Conservation (phyloP, 2,797 vertebrate genomes). For the Hydrocynus forskahlii region DNA sequence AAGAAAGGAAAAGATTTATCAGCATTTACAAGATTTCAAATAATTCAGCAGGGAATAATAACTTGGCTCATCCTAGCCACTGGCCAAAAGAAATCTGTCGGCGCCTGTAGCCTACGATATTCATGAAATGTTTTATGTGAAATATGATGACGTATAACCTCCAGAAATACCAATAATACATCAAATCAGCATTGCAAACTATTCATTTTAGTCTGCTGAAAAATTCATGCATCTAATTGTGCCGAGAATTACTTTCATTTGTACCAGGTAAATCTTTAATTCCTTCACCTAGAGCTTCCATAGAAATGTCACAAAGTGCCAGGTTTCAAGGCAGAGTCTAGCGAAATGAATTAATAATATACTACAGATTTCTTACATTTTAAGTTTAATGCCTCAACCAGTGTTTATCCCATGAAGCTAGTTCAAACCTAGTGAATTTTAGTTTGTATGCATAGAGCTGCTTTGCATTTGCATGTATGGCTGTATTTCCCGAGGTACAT, state of each 20-base stretch:
- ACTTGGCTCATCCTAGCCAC: constrained; percentile 59
- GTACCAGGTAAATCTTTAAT: constrained; percentile 39
- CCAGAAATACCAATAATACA: constrained; percentile 64
- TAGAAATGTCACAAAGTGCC: neutral
- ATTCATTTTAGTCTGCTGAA: constrained; percentile 54
- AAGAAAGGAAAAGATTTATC: constrained; percentile 74
- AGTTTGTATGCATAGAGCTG: too few relatives aligned
- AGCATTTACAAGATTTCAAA: constrained; percentile 77
- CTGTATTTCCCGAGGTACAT: neutral
- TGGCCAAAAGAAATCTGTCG: constrained; percentile 59
- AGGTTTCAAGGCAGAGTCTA: neutral
- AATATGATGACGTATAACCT: constrained; percentile 60
- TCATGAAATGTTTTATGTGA: constrained; percentile 60
- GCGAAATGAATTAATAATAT: neutral
- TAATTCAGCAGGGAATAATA: constrained; percentile 82
- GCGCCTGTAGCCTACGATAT: constrained; percentile 56
- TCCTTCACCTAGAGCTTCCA: constrained; percentile 7
- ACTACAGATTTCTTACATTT: neutral
- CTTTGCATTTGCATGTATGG: neutral
- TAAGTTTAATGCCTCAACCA: neutral
- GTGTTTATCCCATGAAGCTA: too few relatives aligned
- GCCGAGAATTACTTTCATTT: constrained; percentile 18
- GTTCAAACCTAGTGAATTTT: too few relatives aligned
- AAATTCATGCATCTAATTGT: constrained; percentile 48
- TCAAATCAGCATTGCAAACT: constrained; percentile 54